phyloP scores from a whole-genome alignment of 2,113 vertebrate species.

The Stercorarius parasiticus region DNA sequence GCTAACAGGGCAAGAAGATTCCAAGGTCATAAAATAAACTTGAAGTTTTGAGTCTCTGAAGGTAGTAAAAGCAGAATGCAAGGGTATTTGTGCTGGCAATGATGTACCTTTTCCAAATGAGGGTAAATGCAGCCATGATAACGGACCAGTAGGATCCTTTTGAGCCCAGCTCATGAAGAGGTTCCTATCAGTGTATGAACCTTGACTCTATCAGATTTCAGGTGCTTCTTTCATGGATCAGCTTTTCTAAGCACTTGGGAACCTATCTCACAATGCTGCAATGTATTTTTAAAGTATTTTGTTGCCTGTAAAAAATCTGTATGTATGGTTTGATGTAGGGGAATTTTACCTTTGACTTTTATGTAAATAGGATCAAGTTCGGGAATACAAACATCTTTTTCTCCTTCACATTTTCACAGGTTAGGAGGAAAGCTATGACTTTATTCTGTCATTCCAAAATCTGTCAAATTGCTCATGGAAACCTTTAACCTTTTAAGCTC shows the following conservation, averaged over 20 bases:
- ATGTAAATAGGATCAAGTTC: not conserved
- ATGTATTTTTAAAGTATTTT: slow-evolving; percentile 20
- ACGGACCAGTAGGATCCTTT: not conserved
- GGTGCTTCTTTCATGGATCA: not conserved
- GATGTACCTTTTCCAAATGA: not conserved
- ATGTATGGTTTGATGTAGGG: not conserved
- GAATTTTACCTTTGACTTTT: slow-evolving; percentile 37
- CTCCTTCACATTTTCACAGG: not conserved
- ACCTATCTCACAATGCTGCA: not conserved
- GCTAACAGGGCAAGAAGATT: not conserved
- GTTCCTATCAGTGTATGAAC: not conserved
- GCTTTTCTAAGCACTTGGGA: not conserved
- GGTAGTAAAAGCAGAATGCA: not conserved
- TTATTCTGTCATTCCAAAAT: not conserved
- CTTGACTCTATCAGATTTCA: not conserved
- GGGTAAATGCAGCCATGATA: not conserved
- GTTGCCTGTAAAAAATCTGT: not conserved
- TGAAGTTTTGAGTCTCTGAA: not conserved
- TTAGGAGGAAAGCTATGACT: not conserved
- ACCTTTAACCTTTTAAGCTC: slow-evolving; percentile 16
- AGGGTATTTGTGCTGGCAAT: not conserved
- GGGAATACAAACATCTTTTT: slow-evolving; percentile 3
- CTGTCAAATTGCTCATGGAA: not conserved
- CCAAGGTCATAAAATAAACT: not conserved
- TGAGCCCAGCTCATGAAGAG: not conserved